A percentile compares a stretch with the other conserved stretches of the same genome.
phyloP scores from a whole-genome alignment of 2,888 invertebrate genomes.

The Dysmachus trigonus region DNA sequence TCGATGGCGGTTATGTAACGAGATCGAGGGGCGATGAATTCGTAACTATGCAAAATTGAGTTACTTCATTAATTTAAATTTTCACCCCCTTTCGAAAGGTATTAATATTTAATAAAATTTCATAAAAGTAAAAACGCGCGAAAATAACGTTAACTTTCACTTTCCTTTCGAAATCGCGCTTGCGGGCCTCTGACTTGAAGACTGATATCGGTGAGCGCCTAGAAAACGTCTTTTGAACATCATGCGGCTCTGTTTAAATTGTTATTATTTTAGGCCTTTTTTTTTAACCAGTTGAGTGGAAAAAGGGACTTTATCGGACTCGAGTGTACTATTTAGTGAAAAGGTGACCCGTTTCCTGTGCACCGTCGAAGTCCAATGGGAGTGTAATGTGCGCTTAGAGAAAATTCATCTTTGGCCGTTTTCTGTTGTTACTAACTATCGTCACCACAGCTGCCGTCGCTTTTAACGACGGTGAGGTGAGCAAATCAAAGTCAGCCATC shows the following conservation, averaged over 20 bases:
- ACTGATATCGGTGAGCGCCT: background rate
- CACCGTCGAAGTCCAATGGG: background rate
- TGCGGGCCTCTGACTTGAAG: background rate
- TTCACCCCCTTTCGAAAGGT: background rate
- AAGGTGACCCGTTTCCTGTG: slow-evolving; percentile 13
- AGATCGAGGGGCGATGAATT: background rate
- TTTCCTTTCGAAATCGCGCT: slow-evolving; percentile 44
- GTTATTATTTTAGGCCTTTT: slow-evolving; percentile 34
- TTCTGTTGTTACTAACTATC: background rate
- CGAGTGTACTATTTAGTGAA: background rate
- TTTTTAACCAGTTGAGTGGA: slow-evolving; percentile 3
- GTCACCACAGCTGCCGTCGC: background rate
- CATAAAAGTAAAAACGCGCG: slow-evolving; percentile 6
- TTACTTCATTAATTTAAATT: slow-evolving; percentile 1
- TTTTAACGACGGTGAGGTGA: background rate
- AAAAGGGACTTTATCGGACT: slow-evolving; percentile 16
- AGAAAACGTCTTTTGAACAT: slow-evolving; percentile 10
- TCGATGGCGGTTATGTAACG: background rate
- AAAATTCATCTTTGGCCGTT: background rate
- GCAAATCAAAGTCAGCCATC: slow-evolving; percentile 23
- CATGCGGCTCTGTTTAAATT: slow-evolving; percentile 15
- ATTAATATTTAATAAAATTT: slow-evolving; percentile 6
- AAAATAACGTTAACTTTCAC: slow-evolving; percentile 42
- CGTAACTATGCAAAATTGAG: background rate
- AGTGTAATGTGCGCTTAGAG: background rate